Evolutionary conservation across 2,113 vertebrate species (phyloP).

Genomic region (Phalacrocorax aristotelis): DNA sequence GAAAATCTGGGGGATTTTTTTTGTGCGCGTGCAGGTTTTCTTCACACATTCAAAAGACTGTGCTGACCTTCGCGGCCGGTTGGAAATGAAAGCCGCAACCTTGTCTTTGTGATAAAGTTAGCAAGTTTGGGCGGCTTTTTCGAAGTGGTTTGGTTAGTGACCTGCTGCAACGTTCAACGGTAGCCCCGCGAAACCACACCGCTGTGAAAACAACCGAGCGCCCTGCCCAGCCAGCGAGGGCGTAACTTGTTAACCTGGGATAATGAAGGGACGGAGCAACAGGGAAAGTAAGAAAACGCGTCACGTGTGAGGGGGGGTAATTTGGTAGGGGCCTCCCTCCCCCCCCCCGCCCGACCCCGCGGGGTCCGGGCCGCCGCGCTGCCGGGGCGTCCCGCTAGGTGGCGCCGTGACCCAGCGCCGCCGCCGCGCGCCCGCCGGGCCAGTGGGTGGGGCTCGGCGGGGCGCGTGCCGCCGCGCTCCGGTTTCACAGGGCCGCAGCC

Average conservation of each 20-base stretch:
- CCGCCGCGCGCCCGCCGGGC: too few species aligned
- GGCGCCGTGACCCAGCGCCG: neutral
- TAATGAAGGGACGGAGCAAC: neutral
- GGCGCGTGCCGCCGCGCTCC: too few species aligned
- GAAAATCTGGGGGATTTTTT: neutral
- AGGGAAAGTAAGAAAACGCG: neutral
- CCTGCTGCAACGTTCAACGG: neutral
- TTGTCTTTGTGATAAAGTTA: neutral
- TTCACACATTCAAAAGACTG: neutral
- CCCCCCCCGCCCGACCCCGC: too few species aligned
- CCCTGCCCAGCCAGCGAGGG: neutral
- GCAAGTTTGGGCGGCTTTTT: rapidly evolving
- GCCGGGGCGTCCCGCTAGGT: neutral
- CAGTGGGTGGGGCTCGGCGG: too few species aligned
- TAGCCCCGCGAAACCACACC: neutral
- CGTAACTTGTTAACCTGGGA: neutral
- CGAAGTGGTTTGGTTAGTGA: neutral
- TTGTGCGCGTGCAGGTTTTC: rapidly evolving
- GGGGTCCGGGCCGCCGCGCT: neutral
- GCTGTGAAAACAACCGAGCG: neutral
- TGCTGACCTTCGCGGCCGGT: neutral
- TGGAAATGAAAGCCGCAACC: neutral
- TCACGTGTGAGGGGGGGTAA: neutral
- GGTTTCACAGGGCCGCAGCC: too few species aligned
- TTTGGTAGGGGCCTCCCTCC: neutral